Conservation (phyloP, 2,113 vertebrate species). For the Neolamprologus modestus region DNA sequence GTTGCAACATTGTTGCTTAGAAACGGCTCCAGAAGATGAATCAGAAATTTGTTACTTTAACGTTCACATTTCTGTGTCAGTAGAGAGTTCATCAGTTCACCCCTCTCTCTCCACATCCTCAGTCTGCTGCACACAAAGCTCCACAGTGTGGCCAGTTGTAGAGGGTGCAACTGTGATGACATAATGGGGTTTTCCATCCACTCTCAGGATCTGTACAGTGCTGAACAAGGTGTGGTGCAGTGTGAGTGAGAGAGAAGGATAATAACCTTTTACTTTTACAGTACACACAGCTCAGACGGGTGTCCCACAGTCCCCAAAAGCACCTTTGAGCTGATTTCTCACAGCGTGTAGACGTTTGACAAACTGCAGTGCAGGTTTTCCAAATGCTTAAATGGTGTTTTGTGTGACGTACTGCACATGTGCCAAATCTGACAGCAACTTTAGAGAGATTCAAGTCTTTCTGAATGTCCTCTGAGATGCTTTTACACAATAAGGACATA, state of each 20-base stretch:
- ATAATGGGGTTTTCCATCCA: constrained; percentile 46
- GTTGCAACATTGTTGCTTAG: neutral
- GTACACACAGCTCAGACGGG: neutral
- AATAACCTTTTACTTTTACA: neutral
- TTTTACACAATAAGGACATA: neutral
- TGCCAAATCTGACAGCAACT: neutral
- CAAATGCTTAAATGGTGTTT: neutral
- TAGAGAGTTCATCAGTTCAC: neutral
- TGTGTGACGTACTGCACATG: neutral
- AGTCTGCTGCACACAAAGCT: constrained; percentile 53
- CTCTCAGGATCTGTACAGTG: neutral
- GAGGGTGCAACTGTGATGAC: constrained; percentile 49
- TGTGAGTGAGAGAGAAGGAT: neutral
- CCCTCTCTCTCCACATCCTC: neutral
- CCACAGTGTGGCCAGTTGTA: constrained; percentile 52
- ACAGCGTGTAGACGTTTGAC: neutral
- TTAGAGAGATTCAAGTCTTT: neutral
- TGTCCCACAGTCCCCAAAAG: neutral
- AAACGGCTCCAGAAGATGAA: neutral
- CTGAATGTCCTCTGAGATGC: neutral
- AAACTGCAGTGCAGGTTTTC: neutral
- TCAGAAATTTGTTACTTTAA: neutral
- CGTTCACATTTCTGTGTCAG: neutral
- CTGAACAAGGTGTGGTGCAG: constrained; percentile 15
- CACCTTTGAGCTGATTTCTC: neutral